Conservation (phyloP, 1,140 invertebrate genomes). For the Brachystomella parvula region DNA sequence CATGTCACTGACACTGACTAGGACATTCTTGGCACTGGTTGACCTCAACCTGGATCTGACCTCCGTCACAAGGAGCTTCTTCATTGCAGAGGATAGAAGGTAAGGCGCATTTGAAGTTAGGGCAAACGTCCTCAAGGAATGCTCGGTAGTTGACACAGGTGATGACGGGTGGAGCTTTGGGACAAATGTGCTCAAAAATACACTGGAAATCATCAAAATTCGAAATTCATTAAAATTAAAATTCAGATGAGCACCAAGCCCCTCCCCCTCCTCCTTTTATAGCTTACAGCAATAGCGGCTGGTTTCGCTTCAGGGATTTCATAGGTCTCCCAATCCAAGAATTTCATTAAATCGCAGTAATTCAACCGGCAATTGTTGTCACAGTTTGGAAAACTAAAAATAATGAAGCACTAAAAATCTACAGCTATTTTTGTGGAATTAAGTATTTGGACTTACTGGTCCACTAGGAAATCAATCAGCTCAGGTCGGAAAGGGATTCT, state of each 20-base stretch:
- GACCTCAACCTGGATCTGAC: too few species aligned
- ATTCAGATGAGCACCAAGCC: background rate
- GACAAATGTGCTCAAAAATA: conserved; percentile 29
- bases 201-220: conserved; percentile 18
- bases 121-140: conserved; percentile 33
- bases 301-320: conserved; percentile 31
- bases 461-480: conserved; percentile 32
- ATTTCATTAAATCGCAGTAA: conserved; percentile 33
- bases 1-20: too few species aligned
- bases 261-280: too few species aligned
- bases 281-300: conserved; percentile 28
- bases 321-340: conserved; percentile 34
- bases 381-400: background rate
- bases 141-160: conserved; percentile 34
- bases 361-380: conserved; percentile 2
- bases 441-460: conserved; percentile 29
- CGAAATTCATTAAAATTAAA: too few species aligned
- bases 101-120: conserved; percentile 31
- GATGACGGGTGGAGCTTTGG: conserved; percentile 29
- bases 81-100: conserved; percentile 27
- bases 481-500: conserved; percentile 28
- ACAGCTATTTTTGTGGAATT: too few species aligned
- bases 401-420: too few species aligned
- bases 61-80: conserved; percentile 18
- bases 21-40: too few species aligned